Base-by-base conservation (phyloP, 1,140 invertebrate genomes). In the Psilanteris sp. region DNA sequence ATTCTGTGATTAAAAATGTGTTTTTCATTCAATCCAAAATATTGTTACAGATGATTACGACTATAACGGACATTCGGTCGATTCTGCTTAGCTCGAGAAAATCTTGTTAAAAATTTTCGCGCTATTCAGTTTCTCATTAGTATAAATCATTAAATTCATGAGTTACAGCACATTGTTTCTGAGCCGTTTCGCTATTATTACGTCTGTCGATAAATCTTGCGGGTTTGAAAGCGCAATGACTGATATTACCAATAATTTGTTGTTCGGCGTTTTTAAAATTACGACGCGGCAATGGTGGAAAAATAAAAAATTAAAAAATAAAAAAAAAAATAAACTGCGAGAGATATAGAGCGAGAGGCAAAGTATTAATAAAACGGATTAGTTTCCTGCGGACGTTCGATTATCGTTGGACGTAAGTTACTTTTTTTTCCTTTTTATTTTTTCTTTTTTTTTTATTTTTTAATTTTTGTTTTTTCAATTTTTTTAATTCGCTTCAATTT, bases 101-200 rank as follows among this genome's bases (percentile, higher is more conserved):
- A 68, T 57, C 27, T 52, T 5, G 36, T 41, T 48, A 29, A 48
- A 46, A 26, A 67, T 41, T 57, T 59, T 41, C 16, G 34, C 59
- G 44, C 46, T 57, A 55, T 64, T 11, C 71, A 66, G 80, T 78
- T 81, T 81, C 80, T 86, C 82, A 85, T 87, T 84, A 85, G 70
- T 74, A 72, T 88, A 86, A 88, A 86, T 87, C 84, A 86, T 86
- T 81, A 64, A 43, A 54, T 73, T 66, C 64, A 54, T 81, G 80
- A 84, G 79, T 88, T 86, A 86, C 72, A 71, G 79, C 78, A 73
- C 75, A 79, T 87, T 83, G 82, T 86, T 83, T 73, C 67, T 71
- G 9, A 22, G 14, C n/a, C 9, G 36, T 52, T 77, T 57, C 72
- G 48, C 55, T 68, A 48, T 81, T 83, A 79, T 81, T 80, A 62